Percentiles rank a stretch among this genome's conserved stretches.
Evolutionary conservation across 2,888 invertebrate species (phyloP).

Genomic region (Xestia xanthographa): DNA sequence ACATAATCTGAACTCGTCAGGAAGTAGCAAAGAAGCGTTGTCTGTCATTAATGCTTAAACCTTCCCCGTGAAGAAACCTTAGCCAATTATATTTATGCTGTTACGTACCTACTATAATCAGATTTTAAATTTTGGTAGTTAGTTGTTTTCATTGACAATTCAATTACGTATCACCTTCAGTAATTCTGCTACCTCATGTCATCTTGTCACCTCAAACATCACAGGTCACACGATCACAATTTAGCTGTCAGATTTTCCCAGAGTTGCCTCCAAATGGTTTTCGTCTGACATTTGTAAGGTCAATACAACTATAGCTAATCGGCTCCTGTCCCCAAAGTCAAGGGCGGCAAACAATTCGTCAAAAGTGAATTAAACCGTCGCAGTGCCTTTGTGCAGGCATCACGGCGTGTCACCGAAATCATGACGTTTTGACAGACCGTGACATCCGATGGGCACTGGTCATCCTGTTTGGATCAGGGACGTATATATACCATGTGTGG

Average conservation of each 20-base stretch:
- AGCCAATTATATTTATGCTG: neutral
- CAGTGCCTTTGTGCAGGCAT: slow-evolving; percentile 70
- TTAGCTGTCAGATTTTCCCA: slow-evolving; percentile 34
- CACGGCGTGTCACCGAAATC: slow-evolving; percentile 70
- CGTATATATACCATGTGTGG: slow-evolving; percentile 56
- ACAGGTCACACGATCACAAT: slow-evolving; percentile 23
- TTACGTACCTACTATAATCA: neutral
- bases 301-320: slow-evolving; percentile 55
- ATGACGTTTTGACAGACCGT: slow-evolving; percentile 71
- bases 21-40: neutral
- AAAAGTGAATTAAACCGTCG: slow-evolving; percentile 67
- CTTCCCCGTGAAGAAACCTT: neutral
- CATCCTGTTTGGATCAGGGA: slow-evolving; percentile 52
- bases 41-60: no score
- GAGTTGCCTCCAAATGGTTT: slow-evolving; percentile 14
- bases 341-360: slow-evolving; percentile 61
- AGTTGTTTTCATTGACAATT: neutral
- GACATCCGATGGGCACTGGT: slow-evolving; percentile 65
- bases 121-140: neutral
- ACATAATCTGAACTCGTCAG: neutral
- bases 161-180: neutral
- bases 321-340: slow-evolving; percentile 69
- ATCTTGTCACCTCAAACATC: slow-evolving; percentile 1
- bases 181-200: neutral
- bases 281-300: slow-evolving; percentile 58